Evolutionary conservation across 1,140 invertebrate genomes (phyloP), one percentile per base, ranked within the genome.

Genomic region (Acromyrmex echinatior): DNA sequence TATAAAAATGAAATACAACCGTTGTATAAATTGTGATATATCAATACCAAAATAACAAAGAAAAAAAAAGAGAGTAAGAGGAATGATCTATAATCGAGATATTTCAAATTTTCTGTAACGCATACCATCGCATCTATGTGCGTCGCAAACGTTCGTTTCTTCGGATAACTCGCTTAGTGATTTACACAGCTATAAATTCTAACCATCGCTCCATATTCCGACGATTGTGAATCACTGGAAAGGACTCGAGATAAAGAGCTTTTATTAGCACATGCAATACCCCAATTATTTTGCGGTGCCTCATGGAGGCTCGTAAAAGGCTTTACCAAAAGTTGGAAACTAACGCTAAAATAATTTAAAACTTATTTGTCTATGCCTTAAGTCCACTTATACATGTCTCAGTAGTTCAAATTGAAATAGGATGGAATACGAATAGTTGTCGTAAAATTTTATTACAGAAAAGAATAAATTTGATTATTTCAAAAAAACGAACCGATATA

Each of bases 141-240:
- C 56, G 25, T 84, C 70, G 56, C 70, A 5, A 81, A 49, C 35
- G 80, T 73, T 39, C 25, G 39, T 74, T n/a, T 81, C 51, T 71
- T 81, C 53, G 79, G 66, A 71, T 82, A 74, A 82, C 25, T 39
- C 66, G 66, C 25, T 73, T 73, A 82, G 56, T 82, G 68, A 82
- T 82, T 73, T 82, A 82, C 39, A 39, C 68, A 82, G 62, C 79
- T 81, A 82, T 73, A 82, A 82, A 82, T 82, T 82, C 68, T 62
- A 82, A 82, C 80, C 39, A 73, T 71, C 18, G 39, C 51, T 16
- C 65, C 62, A 82, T 25, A 82, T 62, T 73, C 53, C 21, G 12
- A 10, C 68, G 68, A 82, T 74, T 73, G 56, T 39, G 25, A 16
- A 60, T 10, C 56, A 73, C n/a, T 18, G 53, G 53, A 1, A 74